A percentile compares a stretch with the other conserved stretches of the same genome.
Conservation (phyloP, 2,888 invertebrate genomes). For the Oxyteleia sp. region DNA sequence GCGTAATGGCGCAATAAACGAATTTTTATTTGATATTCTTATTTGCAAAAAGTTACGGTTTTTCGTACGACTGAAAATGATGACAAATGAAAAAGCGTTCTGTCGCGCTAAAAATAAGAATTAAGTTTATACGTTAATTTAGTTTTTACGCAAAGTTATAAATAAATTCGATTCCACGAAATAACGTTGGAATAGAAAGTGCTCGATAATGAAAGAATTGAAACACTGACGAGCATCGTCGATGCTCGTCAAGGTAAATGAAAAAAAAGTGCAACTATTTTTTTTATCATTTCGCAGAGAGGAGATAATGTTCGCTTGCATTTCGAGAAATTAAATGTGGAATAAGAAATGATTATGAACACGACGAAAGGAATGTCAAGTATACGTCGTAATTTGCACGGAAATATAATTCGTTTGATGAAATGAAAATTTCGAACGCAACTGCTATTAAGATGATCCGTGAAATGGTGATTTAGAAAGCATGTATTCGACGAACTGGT, state of each 20-base stretch:
- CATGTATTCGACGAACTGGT: no score
- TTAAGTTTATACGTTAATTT: not conserved
- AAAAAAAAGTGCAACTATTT: conserved; percentile 24
- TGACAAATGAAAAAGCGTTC: no score
- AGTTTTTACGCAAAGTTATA: not conserved
- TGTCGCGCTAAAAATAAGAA: no score
- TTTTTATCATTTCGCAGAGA: conserved; percentile 16
- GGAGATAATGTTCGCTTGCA: conserved; percentile 2
- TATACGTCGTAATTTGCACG: conserved; percentile 6
- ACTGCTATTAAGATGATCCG: conserved; percentile 3
- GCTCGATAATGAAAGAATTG: not conserved
- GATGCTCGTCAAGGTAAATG: not conserved
- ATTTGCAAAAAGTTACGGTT: no score
- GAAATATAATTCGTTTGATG: conserved; percentile 24
- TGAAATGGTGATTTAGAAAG: conserved; percentile 2
- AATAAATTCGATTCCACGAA: not conserved
- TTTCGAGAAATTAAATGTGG: conserved; percentile 11
- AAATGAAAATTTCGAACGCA: conserved; percentile 16
- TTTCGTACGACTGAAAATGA: no score
- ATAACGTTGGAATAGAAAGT: not conserved
- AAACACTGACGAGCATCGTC: not conserved
- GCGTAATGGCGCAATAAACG: no score
- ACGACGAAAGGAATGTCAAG: conserved; percentile 15
- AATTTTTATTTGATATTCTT: no score
- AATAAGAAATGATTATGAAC: conserved; percentile 17